phyloP scores from a whole-genome alignment of 2,113 vertebrate species.

The Saguinus midas region DNA sequence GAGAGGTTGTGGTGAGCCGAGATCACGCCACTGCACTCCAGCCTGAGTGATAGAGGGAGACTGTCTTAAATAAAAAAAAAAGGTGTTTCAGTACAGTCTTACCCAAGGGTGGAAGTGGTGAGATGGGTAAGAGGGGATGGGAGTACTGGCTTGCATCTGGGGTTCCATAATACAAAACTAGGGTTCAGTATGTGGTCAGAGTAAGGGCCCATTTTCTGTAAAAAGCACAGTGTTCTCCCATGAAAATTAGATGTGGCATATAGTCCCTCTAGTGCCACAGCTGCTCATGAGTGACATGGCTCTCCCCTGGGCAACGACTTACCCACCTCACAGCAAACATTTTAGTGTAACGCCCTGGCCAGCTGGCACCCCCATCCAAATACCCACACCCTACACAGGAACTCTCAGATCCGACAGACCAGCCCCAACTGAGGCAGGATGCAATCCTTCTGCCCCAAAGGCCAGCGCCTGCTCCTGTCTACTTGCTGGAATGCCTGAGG shows the following conservation, averaged over 20 bases:
- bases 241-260: not conserved
- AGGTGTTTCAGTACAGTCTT: not conserved
- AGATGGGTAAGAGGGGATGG: not conserved
- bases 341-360: not conserved
- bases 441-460: fast-evolving
- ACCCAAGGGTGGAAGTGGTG: not conserved
- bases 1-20: too few relatives aligned
- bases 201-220: not conserved
- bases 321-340: not conserved
- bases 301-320: not conserved
- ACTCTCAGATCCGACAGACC: not conserved
- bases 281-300: not conserved
- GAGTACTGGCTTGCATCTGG: not conserved
- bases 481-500: too few relatives aligned
- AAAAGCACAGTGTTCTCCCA: not conserved
- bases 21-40: too few relatives aligned
- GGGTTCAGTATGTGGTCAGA: not conserved
- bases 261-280: not conserved
- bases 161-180: not conserved
- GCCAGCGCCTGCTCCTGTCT: not conserved
- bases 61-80: too few relatives aligned
- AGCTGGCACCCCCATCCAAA: not conserved
- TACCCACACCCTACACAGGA: not conserved
- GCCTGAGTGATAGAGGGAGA: too few relatives aligned
- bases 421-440: not conserved